Percentiles rank a stretch among this genome's conserved stretches.
Evolutionary conservation across 2,113 vertebrate species (phyloP).

Genomic region (human (Homo sapiens)): DNA sequence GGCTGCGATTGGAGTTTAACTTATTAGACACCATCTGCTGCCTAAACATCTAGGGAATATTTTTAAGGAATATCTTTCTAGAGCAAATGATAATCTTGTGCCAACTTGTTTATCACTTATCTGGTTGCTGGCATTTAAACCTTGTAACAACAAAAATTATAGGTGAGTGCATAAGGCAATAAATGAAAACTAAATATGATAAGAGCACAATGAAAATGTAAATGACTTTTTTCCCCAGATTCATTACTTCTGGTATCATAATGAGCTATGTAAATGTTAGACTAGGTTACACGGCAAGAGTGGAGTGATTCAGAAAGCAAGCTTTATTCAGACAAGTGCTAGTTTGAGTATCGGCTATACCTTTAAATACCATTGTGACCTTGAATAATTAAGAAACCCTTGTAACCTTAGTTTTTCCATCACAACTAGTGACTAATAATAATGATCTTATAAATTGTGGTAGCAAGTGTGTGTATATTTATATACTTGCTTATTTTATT

Average conservation of each 20-base stretch:
- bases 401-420: neutral
- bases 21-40: constrained; percentile 82
- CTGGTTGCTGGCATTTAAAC: constrained; percentile 71
- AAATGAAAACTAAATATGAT: constrained; percentile 63
- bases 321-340: neutral
- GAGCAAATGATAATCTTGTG: constrained; percentile 54
- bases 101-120: constrained; percentile 70
- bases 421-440: neutral
- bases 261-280: neutral
- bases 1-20: constrained; percentile 76
- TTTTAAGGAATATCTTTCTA: constrained; percentile 73
- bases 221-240: constrained; percentile 31
- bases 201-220: constrained; percentile 64
- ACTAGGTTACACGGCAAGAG: neutral
- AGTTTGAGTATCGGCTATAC: neutral
- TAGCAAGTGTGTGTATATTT: neutral
- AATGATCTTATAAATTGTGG: neutral
- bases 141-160: constrained; percentile 74
- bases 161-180: constrained; percentile 51
- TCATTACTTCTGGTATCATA: constrained; percentile 58
- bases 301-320: neutral
- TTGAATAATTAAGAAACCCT: neutral
- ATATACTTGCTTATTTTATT: neutral
- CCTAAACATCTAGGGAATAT: constrained; percentile 68
- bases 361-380: neutral